Evolutionary conservation across 2,113 vertebrate genomes (phyloP).

Genomic region (Centropus unirufus): DNA sequence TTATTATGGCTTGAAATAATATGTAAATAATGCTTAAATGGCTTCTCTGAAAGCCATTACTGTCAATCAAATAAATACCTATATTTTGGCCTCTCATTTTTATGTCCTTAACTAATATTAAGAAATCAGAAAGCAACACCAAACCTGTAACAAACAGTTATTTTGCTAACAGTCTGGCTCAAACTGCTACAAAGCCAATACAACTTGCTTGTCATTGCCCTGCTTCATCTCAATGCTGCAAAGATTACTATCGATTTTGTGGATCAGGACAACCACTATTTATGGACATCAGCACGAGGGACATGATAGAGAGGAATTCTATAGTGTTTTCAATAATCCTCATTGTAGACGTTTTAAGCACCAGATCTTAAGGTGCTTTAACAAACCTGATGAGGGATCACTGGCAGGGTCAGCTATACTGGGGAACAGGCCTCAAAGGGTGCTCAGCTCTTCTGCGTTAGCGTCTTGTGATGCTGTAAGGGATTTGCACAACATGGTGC

Average conservation of each 20-base stretch:
- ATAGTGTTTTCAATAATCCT: not conserved
- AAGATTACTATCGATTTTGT: not conserved
- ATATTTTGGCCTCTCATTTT: slow-evolving; percentile 62
- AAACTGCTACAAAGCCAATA: slow-evolving; percentile 5
- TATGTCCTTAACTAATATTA: slow-evolving; percentile 42
- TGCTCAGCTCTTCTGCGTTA: not conserved
- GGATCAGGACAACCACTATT: not conserved
- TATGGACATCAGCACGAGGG: not conserved
- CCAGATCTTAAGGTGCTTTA: not conserved
- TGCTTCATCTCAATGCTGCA: not conserved
- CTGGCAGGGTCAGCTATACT: not conserved
- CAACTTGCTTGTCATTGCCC: not conserved
- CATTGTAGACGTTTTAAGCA: not conserved
- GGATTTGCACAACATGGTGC: not conserved
- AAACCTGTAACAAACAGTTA: slow-evolving; percentile 42
- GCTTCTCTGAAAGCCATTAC: slow-evolving; percentile 59
- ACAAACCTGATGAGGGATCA: not conserved
- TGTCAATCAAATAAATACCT: slow-evolving; percentile 60
- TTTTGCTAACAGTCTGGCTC: slow-evolving; percentile 42
- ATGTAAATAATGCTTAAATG: slow-evolving; percentile 75
- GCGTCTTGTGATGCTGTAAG: accelerated
- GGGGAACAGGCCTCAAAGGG: not conserved
- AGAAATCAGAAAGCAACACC: slow-evolving; percentile 41
- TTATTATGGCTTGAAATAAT: slow-evolving; percentile 67
- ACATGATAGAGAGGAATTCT: not conserved